Evolutionary conservation across 1,140 invertebrate species (phyloP).

Genomic region (Drosophila pseudoobscura): DNA sequence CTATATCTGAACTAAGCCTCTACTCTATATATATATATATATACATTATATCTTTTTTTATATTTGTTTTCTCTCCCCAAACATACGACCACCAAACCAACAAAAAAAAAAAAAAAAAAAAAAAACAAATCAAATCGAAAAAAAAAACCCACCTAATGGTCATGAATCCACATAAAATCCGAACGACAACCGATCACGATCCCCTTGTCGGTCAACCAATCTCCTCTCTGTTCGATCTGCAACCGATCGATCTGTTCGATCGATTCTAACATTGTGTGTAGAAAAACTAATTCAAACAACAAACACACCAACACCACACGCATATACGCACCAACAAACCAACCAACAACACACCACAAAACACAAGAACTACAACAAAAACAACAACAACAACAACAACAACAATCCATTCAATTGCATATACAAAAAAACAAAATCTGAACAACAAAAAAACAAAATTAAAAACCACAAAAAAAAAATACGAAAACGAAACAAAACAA

Average conservation of each 20-base stretch:
- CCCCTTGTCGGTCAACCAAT: background rate
- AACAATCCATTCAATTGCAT: conserved; percentile 64
- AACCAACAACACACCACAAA: conserved; percentile 23
- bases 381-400: conserved; percentile 36
- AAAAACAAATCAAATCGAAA: conserved; percentile 59
- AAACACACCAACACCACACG: conserved; percentile 46
- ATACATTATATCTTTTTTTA: conserved; percentile 67
- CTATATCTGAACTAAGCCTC: conserved; percentile 54
- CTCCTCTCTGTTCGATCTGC: conserved; percentile 4
- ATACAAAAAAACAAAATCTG: conserved; percentile 31
- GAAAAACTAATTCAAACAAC: conserved; percentile 74
- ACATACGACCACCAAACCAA: conserved; percentile 59
- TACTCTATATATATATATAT: conserved; percentile 49
- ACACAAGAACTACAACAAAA: conserved; percentile 30
- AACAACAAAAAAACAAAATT: background rate
- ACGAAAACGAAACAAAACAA: conserved; percentile 50
- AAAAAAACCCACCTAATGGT: conserved; percentile 34
- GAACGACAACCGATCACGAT: conserved; percentile 33
- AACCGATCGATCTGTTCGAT: conserved; percentile 45
- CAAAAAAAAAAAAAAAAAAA: conserved; percentile 26
- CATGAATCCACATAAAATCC: conserved; percentile 36
- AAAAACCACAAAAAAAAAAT: background rate
- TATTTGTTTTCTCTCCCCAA: conserved; percentile 78
- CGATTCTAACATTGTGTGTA: conserved; percentile 63
- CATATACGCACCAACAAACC: conserved; percentile 36